Evolutionary conservation across 2,113 vertebrate species (phyloP), one percentile per base, ranked within the genome.

Genomic region (Ciconia maguari): DNA sequence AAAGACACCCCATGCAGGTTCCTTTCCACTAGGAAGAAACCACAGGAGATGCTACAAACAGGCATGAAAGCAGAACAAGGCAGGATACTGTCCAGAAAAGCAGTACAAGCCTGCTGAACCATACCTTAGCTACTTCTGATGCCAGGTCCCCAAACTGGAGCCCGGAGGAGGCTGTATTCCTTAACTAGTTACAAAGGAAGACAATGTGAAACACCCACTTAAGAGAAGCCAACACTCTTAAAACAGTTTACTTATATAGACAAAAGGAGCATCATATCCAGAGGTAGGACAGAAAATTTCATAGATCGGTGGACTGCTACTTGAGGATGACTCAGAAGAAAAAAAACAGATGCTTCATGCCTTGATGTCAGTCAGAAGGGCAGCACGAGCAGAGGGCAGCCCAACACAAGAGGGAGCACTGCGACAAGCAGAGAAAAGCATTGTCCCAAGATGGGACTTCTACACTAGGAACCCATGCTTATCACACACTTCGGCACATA

Each of bases 231-330:
- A 20, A 61, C 7, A 7, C 29, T 25, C 38, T 25, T 52, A 5
- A 8, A 93, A 34, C 24, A 51, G 24, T 26, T 70, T 27, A 36
- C 10, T 60, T 15, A 9, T 8, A 22, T 0, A 69, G 16, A 60
- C 24, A 48, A 34, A 76, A 77, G 49, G 9, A 83, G 7, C 38
- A 52, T 6, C 20, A 13, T 6, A 36, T 18, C 19, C 2, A 12
- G 16, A 15, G 41, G 22, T 0, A 68, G 48, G 25, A 38, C 29
- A 83, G 34, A 26, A 77, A 30, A 80, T 11, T 7, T 34, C 32
- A 20, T 0, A 24, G 16, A 16, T 7, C 0, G 0, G 42, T 11
- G 38, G 38, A 48, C 42, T 49, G 22, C 44, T 60, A 29, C 48
- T 27, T 25, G 27, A 72, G 57, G 57, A 42, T 18, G 55, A 87